These are phyloP conservation scores for Cyclophora albipunctata DNA, from an alignment of 2,888 invertebrate genomes.

Conservation along the genomic window DNA sequence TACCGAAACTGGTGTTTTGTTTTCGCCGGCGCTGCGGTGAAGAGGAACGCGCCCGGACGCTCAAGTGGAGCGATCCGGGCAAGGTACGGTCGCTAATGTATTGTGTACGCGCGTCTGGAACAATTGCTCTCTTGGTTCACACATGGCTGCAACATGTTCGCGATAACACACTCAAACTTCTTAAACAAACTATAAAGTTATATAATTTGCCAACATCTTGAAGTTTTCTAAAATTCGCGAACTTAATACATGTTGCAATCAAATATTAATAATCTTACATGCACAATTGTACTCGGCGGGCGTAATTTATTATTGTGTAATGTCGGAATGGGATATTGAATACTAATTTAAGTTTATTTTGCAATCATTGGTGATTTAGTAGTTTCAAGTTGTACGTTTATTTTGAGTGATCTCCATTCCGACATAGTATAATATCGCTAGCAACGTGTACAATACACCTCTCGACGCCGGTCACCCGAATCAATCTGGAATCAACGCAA, in stretches of 20 bases:
- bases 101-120: constrained; percentile 53
- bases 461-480: constrained; percentile 63
- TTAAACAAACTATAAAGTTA: no score
- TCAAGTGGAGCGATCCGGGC: constrained; percentile 87
- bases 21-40: constrained; percentile 45
- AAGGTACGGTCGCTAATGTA: constrained; percentile 80
- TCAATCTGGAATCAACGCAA: constrained; percentile 42
- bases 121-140: constrained; percentile 34
- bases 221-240: no score
- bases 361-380: not conserved
- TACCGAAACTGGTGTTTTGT: constrained; percentile 65
- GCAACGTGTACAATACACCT: constrained; percentile 71
- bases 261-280: constrained; percentile 3
- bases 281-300: constrained; percentile 62
- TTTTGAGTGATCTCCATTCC: constrained; percentile 35
- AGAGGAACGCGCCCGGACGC: constrained; percentile 82
- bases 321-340: constrained; percentile 46
- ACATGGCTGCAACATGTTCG: constrained; percentile 14
- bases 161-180: not conserved
- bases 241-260: constrained; percentile 27
- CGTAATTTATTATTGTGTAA: constrained; percentile 47
- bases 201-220: not conserved
- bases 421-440: constrained; percentile 57
- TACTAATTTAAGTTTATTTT: constrained; percentile 1
- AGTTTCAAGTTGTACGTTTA: not conserved